Conservation (phyloP, 2,888 invertebrate species). For the Dasysyrphus albostriatus region DNA sequence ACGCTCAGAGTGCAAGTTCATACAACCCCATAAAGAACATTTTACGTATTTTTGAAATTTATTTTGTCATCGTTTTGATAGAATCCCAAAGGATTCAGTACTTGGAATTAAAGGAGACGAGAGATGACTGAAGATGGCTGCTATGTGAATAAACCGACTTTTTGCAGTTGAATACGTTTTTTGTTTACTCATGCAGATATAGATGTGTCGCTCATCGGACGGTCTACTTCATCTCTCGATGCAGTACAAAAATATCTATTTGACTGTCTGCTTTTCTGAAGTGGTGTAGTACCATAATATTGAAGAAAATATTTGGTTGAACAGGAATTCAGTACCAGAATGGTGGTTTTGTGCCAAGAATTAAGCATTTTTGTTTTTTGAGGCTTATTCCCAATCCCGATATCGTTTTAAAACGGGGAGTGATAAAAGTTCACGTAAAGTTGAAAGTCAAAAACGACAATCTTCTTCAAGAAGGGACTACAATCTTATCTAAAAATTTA, state of each 20-base stretch:
- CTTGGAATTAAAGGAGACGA: not conserved
- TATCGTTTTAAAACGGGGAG: slow-evolving; percentile 39
- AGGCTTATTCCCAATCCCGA: slow-evolving; percentile 8
- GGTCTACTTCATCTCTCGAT: slow-evolving; percentile 24
- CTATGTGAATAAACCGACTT: slow-evolving; percentile 69
- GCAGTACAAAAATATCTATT: not conserved
- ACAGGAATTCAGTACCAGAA: slow-evolving; percentile 41
- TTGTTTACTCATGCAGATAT: slow-evolving; percentile 61
- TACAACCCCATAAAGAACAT: not conserved
- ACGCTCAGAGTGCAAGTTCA: too few species aligned
- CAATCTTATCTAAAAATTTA: too few species aligned
- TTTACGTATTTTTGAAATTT: slow-evolving; percentile 6
- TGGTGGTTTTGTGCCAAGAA: not conserved
- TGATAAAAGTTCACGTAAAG: slow-evolving; percentile 2
- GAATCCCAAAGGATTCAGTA: slow-evolving; percentile 54
- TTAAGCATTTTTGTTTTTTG: slow-evolving; percentile 38
- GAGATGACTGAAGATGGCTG: slow-evolving; percentile 20
- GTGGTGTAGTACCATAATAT: not conserved
- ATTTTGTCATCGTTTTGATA: slow-evolving; percentile 40
- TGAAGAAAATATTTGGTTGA: slow-evolving; percentile 58
- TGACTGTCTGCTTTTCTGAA: slow-evolving; percentile 28
- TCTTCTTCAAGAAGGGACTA: not conserved
- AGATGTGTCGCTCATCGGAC: slow-evolving; percentile 47
- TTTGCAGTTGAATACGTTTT: slow-evolving; percentile 73
- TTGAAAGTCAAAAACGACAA: not conserved